These are phyloP conservation scores for Taeniopygia guttata DNA, from an alignment of 2,797 vertebrate genomes.

Conservation along the genomic window DNA sequence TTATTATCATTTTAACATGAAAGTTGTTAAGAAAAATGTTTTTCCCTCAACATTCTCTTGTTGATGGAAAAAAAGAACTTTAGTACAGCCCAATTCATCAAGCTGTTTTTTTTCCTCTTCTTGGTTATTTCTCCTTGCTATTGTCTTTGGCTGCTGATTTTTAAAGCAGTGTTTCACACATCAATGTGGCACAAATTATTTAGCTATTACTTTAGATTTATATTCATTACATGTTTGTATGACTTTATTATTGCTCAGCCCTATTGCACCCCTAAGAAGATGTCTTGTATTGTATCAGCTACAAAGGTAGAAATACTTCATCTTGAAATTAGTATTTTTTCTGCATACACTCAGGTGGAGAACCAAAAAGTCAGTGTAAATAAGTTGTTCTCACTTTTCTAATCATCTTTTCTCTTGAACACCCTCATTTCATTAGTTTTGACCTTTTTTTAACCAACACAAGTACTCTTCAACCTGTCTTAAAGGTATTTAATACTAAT, in stretches of 20 bases:
- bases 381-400: constrained; percentile 27
- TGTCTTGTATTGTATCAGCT: constrained; percentile 40
- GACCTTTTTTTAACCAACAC: not conserved
- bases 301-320: constrained; percentile 29
- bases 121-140: constrained; percentile 68
- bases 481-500: not conserved
- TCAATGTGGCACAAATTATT: constrained; percentile 58
- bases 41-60: not conserved
- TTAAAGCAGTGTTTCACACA: constrained; percentile 60
- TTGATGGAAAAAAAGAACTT: not conserved
- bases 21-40: not conserved
- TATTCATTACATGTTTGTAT: constrained; percentile 51
- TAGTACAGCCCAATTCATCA: constrained; percentile 68
- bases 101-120: constrained; percentile 59
- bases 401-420: not conserved
- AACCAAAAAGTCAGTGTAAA: not conserved
- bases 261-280: constrained; percentile 31
- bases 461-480: too few species aligned
- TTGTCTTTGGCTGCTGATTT: constrained; percentile 59
- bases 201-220: constrained; percentile 62
- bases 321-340: constrained; percentile 49
- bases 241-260: constrained; percentile 54
- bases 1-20: constrained; percentile 58
- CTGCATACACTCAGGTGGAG: constrained; percentile 15
- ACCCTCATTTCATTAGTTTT: not conserved